These are phyloP conservation scores for Barypeithes pellucidus DNA, from an alignment of 2,888 invertebrate genomes.

Conservation along the genomic window DNA sequence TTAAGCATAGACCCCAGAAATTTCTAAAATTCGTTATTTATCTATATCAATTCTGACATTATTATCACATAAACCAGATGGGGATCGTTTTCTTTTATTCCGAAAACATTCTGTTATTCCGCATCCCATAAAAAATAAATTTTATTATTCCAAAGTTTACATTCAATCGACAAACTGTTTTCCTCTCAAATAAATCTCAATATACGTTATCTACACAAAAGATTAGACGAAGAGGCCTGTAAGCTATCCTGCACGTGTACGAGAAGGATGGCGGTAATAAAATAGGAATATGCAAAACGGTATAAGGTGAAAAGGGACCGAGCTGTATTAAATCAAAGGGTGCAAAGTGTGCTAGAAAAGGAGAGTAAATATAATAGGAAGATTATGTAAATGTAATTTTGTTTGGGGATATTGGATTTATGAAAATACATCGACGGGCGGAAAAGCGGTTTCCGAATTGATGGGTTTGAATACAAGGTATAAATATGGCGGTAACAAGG, in stretches of 20 bases:
- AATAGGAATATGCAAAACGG: conserved; percentile 29
- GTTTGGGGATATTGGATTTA: conserved; percentile 70
- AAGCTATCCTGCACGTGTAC: conserved; percentile 40
- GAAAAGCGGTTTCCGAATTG: conserved; percentile 62
- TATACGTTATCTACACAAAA: conserved; percentile 47
- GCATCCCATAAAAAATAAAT: conserved; percentile 25
- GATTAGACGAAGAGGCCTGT: conserved; percentile 48
- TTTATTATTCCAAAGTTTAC: conserved; percentile 28
- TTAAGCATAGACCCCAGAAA: no score
- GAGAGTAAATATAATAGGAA: conserved; percentile 64
- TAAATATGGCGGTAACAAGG: conserved; percentile 33
- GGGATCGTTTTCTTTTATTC: conserved; percentile 1
- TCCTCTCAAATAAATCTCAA: conserved; percentile 34
- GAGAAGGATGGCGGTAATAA: neutral
- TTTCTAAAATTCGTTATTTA: no score
- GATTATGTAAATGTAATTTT: conserved; percentile 71
- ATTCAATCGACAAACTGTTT: conserved; percentile 35
- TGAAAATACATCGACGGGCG: conserved; percentile 66
- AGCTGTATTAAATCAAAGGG: conserved; percentile 6
- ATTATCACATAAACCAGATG: conserved; percentile 24
- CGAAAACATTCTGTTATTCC: conserved; percentile 19
- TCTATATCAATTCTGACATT: neutral
- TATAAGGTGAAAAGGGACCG: conserved; percentile 25
- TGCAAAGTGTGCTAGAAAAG: conserved; percentile 28
- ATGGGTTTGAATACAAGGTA: conserved; percentile 62